These are phyloP conservation scores for Oscheius myriophilus DNA, from an alignment of 2,888 invertebrate species.

Conservation along the genomic window DNA sequence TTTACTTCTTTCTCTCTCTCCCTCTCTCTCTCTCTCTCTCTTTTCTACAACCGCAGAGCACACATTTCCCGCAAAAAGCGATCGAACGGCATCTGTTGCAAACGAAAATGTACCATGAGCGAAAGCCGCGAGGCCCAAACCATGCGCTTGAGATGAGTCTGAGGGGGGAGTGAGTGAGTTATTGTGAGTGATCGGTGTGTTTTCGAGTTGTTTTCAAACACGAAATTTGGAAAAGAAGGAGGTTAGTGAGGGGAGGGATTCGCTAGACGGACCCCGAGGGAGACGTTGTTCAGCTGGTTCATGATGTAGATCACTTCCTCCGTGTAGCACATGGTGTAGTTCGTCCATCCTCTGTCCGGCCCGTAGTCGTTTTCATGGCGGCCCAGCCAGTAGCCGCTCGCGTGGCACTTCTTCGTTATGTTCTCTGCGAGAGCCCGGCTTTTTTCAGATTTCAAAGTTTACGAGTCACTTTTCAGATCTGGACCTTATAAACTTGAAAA, in stretches of 20 bases:
- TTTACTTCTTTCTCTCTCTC: no score
- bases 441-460: background rate
- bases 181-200: constrained; percentile 1
- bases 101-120: background rate
- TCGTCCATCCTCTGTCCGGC: constrained; percentile 68
- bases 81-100: no score
- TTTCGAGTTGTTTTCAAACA: background rate
- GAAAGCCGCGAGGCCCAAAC: constrained; percentile 23
- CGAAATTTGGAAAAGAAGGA: background rate
- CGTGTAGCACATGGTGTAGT: constrained; percentile 69
- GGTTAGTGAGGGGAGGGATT: background rate
- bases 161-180: constrained; percentile 4
- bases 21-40: constrained; percentile 3
- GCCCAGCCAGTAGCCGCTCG: constrained; percentile 65
- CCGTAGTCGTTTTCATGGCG: constrained; percentile 52
- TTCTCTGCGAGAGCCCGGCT: constrained; percentile 39
- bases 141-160: constrained; percentile 16
- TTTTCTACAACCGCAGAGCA: constrained; percentile 14
- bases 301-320: constrained; percentile 67
- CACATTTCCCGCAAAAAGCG: no score
- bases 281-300: constrained; percentile 65
- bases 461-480: background rate
- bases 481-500: background rate
- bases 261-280: constrained; percentile 53
- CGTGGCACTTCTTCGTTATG: constrained; percentile 67